Evolutionary conservation across 2,113 vertebrate genomes (phyloP).

Genomic region (Lota lota): DNA sequence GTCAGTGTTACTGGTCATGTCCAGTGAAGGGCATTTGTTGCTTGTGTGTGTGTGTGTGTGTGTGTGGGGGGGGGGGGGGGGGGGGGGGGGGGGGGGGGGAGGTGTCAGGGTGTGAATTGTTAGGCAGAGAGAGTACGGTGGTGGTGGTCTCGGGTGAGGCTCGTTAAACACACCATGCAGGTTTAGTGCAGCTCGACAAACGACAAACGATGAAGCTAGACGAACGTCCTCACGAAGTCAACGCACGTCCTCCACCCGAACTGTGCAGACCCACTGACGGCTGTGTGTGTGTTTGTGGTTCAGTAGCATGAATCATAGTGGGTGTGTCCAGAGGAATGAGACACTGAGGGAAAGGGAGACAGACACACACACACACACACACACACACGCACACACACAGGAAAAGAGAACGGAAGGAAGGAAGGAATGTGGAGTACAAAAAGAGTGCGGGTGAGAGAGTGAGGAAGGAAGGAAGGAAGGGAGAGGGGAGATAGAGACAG

Average conservation of each 20-base stretch:
- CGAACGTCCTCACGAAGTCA: slow-evolving; percentile 24
- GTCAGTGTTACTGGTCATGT: too few species aligned
- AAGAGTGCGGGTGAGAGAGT: background rate
- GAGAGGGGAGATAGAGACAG: background rate
- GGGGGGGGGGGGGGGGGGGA: too few species aligned
- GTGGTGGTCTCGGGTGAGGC: background rate
- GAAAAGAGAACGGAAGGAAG: background rate
- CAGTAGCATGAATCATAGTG: slow-evolving; percentile 38
- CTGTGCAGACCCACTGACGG: background rate
- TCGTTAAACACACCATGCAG: slow-evolving; percentile 19
- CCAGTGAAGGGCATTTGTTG: background rate
- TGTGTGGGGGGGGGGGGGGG: too few species aligned
- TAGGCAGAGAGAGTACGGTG: slow-evolving; percentile 14
- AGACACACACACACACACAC: background rate
- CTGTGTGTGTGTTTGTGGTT: slow-evolving; percentile 5
- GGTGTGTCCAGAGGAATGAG: slow-evolving; percentile 48
- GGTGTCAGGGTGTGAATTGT: slow-evolving; percentile 3
- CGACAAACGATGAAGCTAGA: slow-evolving; percentile 24
- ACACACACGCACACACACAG: background rate
- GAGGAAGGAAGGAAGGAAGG: background rate
- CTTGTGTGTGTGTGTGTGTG: background rate
- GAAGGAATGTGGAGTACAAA: background rate
- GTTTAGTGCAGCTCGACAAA: slow-evolving; percentile 9
- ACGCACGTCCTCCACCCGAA: too few species aligned
- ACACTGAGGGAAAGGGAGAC: background rate